Evolutionary conservation across 2,888 invertebrate species (phyloP).

Genomic region (Neria commutata): DNA sequence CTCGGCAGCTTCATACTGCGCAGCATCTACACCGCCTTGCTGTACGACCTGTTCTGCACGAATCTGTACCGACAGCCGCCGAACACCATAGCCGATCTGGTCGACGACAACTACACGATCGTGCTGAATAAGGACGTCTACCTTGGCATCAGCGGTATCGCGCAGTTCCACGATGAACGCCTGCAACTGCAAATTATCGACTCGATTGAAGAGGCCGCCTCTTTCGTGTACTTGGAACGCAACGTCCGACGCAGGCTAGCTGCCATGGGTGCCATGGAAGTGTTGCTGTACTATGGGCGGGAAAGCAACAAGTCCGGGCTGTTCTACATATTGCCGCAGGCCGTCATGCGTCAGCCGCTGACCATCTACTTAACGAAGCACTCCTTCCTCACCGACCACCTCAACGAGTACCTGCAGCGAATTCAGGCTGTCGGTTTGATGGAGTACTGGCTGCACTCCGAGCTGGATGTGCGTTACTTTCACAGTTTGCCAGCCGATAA

Average conservation of each 20-base stretch:
- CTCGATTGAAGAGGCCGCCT: neutral
- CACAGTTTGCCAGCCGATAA: slow-evolving; percentile 6
- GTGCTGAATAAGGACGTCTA: slow-evolving; percentile 25
- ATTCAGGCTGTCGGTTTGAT: slow-evolving; percentile 42
- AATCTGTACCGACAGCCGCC: slow-evolving; percentile 36
- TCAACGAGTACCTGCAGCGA: slow-evolving; percentile 40
- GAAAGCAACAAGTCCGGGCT: neutral
- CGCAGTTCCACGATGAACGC: slow-evolving; percentile 15
- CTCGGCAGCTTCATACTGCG: slow-evolving; percentile 27
- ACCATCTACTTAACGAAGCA: slow-evolving; percentile 45
- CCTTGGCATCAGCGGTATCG: slow-evolving; percentile 9
- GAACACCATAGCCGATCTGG: slow-evolving; percentile 34
- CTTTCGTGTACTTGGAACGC: slow-evolving; percentile 28
- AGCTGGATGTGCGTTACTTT: slow-evolving; percentile 23
- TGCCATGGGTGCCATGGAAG: slow-evolving; percentile 26
- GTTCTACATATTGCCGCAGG: slow-evolving; percentile 34
- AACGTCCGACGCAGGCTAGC: slow-evolving; percentile 19
- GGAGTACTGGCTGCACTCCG: slow-evolving; percentile 36
- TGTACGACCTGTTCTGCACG: slow-evolving; percentile 44
- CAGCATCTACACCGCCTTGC: slow-evolving; percentile 44
- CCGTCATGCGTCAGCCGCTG: slow-evolving; percentile 35
- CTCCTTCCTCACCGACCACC: slow-evolving; percentile 40
- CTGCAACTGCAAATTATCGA: slow-evolving; percentile 24
- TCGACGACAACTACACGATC: slow-evolving; percentile 32
- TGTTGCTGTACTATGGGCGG: slow-evolving; percentile 34